These are phyloP conservation scores for Schizopygopsis malacanthus DNA, from an alignment of 2,797 vertebrate genomes.

Conservation along the genomic window DNA sequence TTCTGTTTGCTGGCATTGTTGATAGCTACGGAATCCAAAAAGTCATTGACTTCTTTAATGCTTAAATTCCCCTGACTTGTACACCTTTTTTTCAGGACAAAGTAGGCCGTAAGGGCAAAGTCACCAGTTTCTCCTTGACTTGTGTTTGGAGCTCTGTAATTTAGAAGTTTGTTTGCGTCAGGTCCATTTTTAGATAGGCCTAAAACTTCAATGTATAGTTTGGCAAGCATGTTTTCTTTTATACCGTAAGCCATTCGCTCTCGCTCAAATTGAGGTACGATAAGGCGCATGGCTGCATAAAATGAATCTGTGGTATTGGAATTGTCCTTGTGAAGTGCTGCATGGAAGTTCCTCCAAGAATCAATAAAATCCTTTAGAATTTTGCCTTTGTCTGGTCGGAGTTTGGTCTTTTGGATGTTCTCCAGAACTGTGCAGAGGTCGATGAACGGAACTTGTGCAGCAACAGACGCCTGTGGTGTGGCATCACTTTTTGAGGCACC, in stretches of 20 bases:
- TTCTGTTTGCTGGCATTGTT: conserved; percentile 88
- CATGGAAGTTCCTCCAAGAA: conserved; percentile 93
- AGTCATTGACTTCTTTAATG: conserved; percentile 90
- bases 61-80: conserved; percentile 83
- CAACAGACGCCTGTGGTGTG: conserved; percentile 76
- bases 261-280: conserved; percentile 90
- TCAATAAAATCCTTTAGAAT: conserved; percentile 87
- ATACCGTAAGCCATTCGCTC: conserved; percentile 97
- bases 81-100: conserved; percentile 92
- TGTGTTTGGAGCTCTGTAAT: conserved; percentile 88
- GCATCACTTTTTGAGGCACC: conserved; percentile 64
- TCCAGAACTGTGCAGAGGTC: conserved; percentile 90
- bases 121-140: conserved; percentile 90
- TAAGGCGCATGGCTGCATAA: conserved; percentile 94
- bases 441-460: conserved; percentile 89
- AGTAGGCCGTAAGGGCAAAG: conserved; percentile 92
- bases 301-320: conserved; percentile 89
- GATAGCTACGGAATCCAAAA: conserved; percentile 87
- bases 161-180: conserved; percentile 90
- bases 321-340: conserved; percentile 86
- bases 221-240: conserved; percentile 96
- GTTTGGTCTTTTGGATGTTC: conserved; percentile 89
- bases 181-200: conserved; percentile 90
- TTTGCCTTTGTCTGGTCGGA: conserved; percentile 86
- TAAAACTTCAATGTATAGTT: conserved; percentile 93